These are phyloP conservation scores for Piaya cayana DNA, from an alignment of 2,113 vertebrate species.

Conservation along the genomic window DNA sequence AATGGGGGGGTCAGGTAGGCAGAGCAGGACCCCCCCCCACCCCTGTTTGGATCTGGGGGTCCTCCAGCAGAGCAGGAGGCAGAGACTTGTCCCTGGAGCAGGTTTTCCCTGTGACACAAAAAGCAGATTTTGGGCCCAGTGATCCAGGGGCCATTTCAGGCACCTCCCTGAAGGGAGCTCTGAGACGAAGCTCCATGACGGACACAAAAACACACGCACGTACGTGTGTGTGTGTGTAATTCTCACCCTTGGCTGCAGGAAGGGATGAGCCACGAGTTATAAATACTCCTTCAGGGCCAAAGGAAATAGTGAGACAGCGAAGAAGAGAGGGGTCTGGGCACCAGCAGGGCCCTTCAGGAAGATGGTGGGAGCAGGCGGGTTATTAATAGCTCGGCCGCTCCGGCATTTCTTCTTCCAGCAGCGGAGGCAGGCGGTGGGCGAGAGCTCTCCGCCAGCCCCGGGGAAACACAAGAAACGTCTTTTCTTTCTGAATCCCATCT, in stretches of 20 bases:
- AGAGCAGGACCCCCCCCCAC: background rate
- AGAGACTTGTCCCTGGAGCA: background rate
- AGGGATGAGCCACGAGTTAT: conserved; percentile 35
- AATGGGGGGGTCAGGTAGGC: background rate
- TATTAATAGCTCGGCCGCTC: conserved; percentile 10
- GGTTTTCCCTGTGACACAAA: rapidly evolving
- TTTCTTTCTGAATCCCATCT: background rate
- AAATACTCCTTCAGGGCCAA: conserved; percentile 13
- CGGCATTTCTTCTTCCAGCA: background rate
- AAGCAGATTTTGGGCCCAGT: rapidly evolving
- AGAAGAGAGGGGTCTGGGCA: background rate
- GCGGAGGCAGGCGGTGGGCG: background rate
- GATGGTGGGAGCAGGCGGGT: background rate
- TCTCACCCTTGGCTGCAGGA: background rate
- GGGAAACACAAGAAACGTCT: background rate
- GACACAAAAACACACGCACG: background rate
- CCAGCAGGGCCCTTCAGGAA: background rate
- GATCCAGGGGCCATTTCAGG: background rate
- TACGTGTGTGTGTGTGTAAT: background rate
- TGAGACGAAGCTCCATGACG: rapidly evolving
- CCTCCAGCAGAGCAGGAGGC: background rate
- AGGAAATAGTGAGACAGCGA: background rate
- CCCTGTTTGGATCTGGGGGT: rapidly evolving
- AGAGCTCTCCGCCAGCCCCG: background rate
- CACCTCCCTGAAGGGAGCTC: background rate